Conservation (phyloP, 2,888 invertebrate species). For the Caenorhabditis panamensis region DNA sequence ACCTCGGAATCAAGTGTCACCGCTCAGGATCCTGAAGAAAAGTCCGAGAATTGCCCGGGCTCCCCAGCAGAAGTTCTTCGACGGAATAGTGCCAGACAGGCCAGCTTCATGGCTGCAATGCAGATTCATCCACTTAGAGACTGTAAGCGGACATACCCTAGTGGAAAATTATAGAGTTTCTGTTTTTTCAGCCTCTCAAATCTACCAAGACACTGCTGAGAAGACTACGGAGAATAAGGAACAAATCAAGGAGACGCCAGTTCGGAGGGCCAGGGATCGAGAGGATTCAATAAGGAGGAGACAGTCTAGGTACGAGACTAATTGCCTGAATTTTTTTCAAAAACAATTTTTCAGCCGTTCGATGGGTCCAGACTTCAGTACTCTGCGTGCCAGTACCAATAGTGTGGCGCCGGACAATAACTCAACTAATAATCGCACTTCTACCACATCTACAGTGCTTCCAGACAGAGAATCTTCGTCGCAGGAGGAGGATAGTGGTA, state of each 20-base stretch:
- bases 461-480: neutral
- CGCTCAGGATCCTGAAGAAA: neutral
- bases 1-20: neutral
- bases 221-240: neutral
- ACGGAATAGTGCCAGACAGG: constrained; percentile 65
- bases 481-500: neutral
- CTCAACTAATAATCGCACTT: neutral
- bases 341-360: constrained; percentile 17
- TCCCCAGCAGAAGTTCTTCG: neutral
- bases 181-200: constrained; percentile 12
- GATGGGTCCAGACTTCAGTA: constrained; percentile 41
- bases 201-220: neutral
- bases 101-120: constrained; percentile 70
- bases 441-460: neutral
- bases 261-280: constrained; percentile 10
- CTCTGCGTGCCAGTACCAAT: constrained; percentile 17
- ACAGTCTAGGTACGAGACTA: constrained; percentile 30
- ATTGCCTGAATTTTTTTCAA: neutral
- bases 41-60: neutral
- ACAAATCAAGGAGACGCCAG: constrained; percentile 36
- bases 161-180: neutral
- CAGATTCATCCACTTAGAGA: constrained; percentile 52
- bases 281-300: constrained; percentile 28
- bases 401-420: neutral
- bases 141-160: constrained; percentile 14